Base-by-base conservation (phyloP, 1,140 invertebrate genomes). In the Heliconius hermathena region DNA sequence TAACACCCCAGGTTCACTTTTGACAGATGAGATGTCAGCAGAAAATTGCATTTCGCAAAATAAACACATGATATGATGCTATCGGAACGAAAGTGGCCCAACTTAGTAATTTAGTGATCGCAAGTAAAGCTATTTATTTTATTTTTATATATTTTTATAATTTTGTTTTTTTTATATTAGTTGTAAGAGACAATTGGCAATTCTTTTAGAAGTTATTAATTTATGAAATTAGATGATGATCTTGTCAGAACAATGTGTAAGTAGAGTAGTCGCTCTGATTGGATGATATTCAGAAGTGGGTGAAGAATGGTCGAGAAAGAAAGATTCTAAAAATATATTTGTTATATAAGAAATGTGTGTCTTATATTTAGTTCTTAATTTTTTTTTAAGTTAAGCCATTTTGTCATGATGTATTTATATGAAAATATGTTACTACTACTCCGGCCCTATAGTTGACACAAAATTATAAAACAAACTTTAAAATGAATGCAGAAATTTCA, bases 11-110 rank as follows among this genome's bases (percentile, higher is more conserved):
- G 82, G 83, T 84, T 88, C 83, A 84, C 82, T 84, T 89, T 88
- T 91, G 88, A 89, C 88, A 89, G 88, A 88, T 87, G 83, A 86
- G 82, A 85, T 87, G 88, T 89, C 88, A 87, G 88, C 73, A 82
- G 82, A 83, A 88, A 89, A 89, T 89, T 88, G 87, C 85, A 89
- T 88, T 86, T 88, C 76, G 84, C 84, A 88, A 89, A 81, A 88
- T 89, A 89, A 89, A 89, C 85, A 88, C 81, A 83, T 81, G 82
- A 71, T 76, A 85, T 75, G 85, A 85, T 54, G 26, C 26, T 29
- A 29, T 66, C 60, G 29, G 22, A 29, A 16, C 4, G 11, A 29
- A 66, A 66, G 60, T 29, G 60, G 60, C 60, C 60, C 4, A 66
- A 29, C 22, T 29, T 22, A 16, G 26, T 66, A 26, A 26, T 26